A percentile compares a stretch with the other conserved stretches of the same genome.
Conservation (phyloP, 2,797 vertebrate genomes). For the Lates japonicus region DNA sequence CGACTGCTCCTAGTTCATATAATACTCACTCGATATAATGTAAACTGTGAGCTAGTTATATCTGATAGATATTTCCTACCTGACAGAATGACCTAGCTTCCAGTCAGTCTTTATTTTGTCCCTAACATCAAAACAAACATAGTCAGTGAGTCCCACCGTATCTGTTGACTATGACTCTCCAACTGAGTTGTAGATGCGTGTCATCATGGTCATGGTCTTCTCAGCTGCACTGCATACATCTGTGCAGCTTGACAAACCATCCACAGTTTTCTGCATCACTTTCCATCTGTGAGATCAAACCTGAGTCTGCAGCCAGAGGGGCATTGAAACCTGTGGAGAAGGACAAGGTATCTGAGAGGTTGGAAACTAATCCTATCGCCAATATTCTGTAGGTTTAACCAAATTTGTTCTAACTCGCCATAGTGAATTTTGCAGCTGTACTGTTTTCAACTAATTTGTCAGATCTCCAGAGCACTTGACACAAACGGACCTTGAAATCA, state of each 20-base stretch:
- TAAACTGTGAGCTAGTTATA: too few relatives aligned
- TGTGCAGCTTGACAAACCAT: slow-evolving; percentile 61
- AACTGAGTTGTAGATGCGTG: slow-evolving; percentile 66
- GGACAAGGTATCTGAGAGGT: not conserved
- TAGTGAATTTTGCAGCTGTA: too few relatives aligned
- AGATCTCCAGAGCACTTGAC: too few relatives aligned
- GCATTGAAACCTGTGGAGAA: slow-evolving; percentile 71
- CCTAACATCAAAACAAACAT: not conserved
- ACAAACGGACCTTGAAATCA: too few relatives aligned
- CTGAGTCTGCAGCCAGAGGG: slow-evolving; percentile 84
- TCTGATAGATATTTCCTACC: too few relatives aligned
- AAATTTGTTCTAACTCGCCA: too few relatives aligned
- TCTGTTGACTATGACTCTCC: slow-evolving; percentile 57
- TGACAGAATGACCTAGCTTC: too few relatives aligned
- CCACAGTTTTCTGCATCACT: slow-evolving; percentile 52
- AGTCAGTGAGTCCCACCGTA: slow-evolving; percentile 61
- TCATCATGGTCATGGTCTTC: slow-evolving; percentile 52
- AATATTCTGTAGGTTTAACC: too few relatives aligned
- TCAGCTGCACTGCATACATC: slow-evolving; percentile 6
- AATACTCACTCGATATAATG: too few relatives aligned
- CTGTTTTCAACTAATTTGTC: too few relatives aligned
- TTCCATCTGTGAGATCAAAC: slow-evolving; percentile 68
- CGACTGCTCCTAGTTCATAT: too few relatives aligned
- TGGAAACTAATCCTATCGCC: not conserved
- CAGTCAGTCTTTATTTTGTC: not conserved